A percentile compares a stretch with the other conserved stretches of the same genome.
phyloP scores from a whole-genome alignment of 2,888 invertebrate species.

The Gandaritis pyraliata region DNA sequence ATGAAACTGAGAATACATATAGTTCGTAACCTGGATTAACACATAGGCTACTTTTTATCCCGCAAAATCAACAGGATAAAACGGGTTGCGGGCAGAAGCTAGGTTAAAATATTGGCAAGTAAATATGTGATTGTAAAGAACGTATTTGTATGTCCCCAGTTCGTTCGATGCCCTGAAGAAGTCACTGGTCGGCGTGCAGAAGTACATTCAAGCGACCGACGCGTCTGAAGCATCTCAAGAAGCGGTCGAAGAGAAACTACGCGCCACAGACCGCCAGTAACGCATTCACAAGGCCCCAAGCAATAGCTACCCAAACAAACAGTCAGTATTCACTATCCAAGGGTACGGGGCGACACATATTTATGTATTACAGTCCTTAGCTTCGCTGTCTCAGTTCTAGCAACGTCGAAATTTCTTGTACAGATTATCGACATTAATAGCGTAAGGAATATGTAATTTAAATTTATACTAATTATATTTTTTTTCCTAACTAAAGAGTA shows the following conservation, averaged over 20 bases:
- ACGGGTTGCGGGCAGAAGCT: no score
- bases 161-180: slow-evolving; percentile 99
- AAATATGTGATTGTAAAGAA: background rate
- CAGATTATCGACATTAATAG: slow-evolving; percentile 54
- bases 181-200: slow-evolving; percentile 97
- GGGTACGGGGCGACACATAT: slow-evolving; percentile 20
- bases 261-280: slow-evolving; percentile 97
- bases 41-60: no score
- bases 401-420: slow-evolving; percentile 48
- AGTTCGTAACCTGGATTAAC: no score
- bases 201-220: slow-evolving; percentile 98
- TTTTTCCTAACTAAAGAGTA: slow-evolving; percentile 78
- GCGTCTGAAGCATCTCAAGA: slow-evolving; percentile 96
- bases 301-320: slow-evolving; percentile 8
- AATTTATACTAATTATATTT: slow-evolving; percentile 79
- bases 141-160: slow-evolving; percentile 79
- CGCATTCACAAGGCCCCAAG: slow-evolving; percentile 59
- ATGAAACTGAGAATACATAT: no score
- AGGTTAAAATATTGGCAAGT: no score
- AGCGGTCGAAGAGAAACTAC: slow-evolving; percentile 96
- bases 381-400: slow-evolving; percentile 39
- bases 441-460: slow-evolving; percentile 79
- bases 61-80: no score
- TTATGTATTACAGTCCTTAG: slow-evolving; percentile 32
- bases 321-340: slow-evolving; percentile 30